These are phyloP conservation scores for Clinocottus analis DNA, from an alignment of 2,113 vertebrate genomes.

Conservation along the genomic window DNA sequence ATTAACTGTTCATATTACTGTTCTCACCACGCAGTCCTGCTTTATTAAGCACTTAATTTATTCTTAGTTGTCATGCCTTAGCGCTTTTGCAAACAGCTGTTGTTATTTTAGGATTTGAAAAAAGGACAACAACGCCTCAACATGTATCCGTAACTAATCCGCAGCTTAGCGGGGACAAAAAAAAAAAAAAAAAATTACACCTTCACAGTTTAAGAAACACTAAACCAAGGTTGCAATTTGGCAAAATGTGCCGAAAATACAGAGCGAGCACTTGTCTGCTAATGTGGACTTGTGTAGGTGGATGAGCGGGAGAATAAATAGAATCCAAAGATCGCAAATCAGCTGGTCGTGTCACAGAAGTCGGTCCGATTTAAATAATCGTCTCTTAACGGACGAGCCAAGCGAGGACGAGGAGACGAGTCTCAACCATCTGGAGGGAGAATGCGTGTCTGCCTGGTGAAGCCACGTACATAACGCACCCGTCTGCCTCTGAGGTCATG, in stretches of 20 bases:
- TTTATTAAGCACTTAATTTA: not conserved
- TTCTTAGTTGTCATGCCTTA: not conserved
- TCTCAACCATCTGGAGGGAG: conserved; percentile 25
- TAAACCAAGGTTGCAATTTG: conserved; percentile 20
- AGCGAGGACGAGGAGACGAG: conserved; percentile 43
- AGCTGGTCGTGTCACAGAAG: conserved; percentile 52
- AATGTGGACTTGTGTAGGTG: conserved; percentile 56
- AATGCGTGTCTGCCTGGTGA: conserved; percentile 14
- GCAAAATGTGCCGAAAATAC: conserved; percentile 24
- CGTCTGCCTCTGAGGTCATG: conserved; percentile 1
- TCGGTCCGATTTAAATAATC: conserved; percentile 64
- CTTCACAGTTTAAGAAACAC: conserved; percentile 12
- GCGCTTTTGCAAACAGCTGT: not conserved
- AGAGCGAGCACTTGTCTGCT: conserved; percentile 39
- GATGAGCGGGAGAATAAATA: conserved; percentile 18
- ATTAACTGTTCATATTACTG: not conserved
- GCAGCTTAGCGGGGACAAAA: not conserved
- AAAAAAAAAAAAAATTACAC: not conserved
- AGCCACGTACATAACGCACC: conserved; percentile 24
- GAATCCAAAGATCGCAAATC: conserved; percentile 58
- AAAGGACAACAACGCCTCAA: not conserved
- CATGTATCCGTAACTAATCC: conserved; percentile 9
- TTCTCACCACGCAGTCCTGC: not conserved
- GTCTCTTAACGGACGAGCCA: conserved; percentile 40
- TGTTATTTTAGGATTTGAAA: conserved; percentile 7